Evolutionary conservation across 2,113 vertebrate genomes (phyloP), one percentile per base, ranked within the genome.

Genomic region (Xenus cinereus): DNA sequence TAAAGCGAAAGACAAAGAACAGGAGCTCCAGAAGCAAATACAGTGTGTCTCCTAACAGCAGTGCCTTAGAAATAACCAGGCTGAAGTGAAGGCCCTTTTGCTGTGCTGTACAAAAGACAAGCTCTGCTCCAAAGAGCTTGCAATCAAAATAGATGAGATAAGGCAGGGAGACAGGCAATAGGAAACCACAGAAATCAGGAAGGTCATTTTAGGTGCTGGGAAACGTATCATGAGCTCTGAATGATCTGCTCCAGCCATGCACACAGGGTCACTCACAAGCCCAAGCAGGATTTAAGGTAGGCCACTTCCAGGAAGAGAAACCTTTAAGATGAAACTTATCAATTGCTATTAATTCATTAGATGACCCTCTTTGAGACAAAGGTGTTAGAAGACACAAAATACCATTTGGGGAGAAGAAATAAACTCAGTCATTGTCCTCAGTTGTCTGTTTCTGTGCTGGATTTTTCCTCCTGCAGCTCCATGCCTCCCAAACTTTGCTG

Each of bases 401-500:
- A 56, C 0, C 1, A 3, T 30, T 72, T 87, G 57, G 41, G 33
- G 30, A 51, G 33, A 60, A 72, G 56, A 72, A 89, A 78, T 27
- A 53, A 81, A 46, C 23, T 83, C 48, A 69, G 27, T 32, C 35
- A 24, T 22, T 83, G 67, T 17, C 67, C 51, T 80, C 67, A 82
- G 45, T 8, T 8, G 1, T 28, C 62, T 78, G 28, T 41, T 93
- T 84, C 77, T 68, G 27, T 28, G 77, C 66, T 91, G 87, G 62
- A 23, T 87, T 94, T 92, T 96, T 27, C 60, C 54, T 75, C 62
- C 84, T 87, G 84, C 59, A 93, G 84, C 71, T 94, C 81, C 71
- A 57, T 87, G 66, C 87, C 93, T 84, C 84, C 94, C 76, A 91
- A 96, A 96, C 93, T 91, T 94, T 91, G 87, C 94, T 72, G 89